Base-by-base conservation (phyloP, 53 echinoderm and acorn worm genomes). In the Apostichopus leukothele region DNA sequence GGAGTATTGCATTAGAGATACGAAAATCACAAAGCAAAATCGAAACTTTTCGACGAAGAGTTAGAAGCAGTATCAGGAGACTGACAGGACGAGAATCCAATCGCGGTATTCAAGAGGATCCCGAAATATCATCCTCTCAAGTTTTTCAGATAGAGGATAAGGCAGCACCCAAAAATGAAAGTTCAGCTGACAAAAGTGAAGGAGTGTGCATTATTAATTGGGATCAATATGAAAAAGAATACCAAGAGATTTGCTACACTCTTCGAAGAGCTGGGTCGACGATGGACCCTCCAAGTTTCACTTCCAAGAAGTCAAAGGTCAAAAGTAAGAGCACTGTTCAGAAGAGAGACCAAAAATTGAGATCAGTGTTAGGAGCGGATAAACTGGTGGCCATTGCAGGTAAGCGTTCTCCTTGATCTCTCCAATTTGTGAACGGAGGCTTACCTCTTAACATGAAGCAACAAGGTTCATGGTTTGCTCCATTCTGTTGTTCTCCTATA, bases 311-410 rank as follows among this genome's bases (percentile, higher is more conserved):
- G 77, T 63, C 85, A 5, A 66, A 50, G 71, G 23, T 63, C 23
- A 66, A 67, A 39, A 85, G 27, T 50, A 85, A 66, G 50, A 85
- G 85, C 12, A 67, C 67, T 5, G 85, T 85, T 50, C 50, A 39
- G 51, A 85, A 63, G 27, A 85, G 85, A 67, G 85, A 85, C 85
- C 20, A 20, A 13, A 85, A 23, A 16, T 16, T 85, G 5, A 67
- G 67, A 39, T 67, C 85, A 12, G 39, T 85, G 16, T 60, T 85
- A 18, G 67, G 85, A 51, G 85, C 85, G 23, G 85, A 85, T 39
- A 85, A 67, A 60, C 67, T 85, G 16, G 85, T 85, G 51, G 85
- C 85, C 27, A 12, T 85, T 26, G 85, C 85, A 27, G 85, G 85
- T 85, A 26, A 66, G 85, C 27, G 39, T 39, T 39, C 39, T 39